A percentile compares a stretch with the other conserved stretches of the same genome.
phyloP scores from a whole-genome alignment of 2,113 vertebrate species.

The Alaudala cheleensis region DNA sequence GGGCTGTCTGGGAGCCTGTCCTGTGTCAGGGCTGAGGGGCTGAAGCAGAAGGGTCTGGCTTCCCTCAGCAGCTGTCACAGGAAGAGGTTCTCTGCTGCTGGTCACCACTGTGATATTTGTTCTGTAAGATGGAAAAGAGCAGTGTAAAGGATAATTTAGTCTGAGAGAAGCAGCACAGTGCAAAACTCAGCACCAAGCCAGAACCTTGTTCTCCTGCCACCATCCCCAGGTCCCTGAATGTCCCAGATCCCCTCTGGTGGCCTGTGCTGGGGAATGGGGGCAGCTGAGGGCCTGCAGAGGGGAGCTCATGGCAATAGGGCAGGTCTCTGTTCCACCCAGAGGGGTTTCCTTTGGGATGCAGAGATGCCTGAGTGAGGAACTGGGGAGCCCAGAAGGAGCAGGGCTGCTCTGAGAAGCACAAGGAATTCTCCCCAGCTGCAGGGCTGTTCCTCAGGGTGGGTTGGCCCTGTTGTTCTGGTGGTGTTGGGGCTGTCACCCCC shows the following conservation, averaged over 20 bases:
- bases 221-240: neutral
- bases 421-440: neutral
- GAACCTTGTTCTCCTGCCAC: fast-evolving
- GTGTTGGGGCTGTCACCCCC: neutral
- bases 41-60: neutral
- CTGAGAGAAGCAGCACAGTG: neutral
- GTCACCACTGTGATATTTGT: neutral
- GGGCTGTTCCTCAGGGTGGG: neutral
- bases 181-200: neutral
- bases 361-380: neutral
- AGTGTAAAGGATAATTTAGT: neutral
- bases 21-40: neutral
- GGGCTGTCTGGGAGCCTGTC: neutral
- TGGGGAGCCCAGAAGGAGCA: neutral
- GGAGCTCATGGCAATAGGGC: neutral
- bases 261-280: fast-evolving
- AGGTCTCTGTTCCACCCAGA: neutral
- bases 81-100: neutral
- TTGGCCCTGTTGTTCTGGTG: neutral
- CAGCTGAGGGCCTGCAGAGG: neutral
- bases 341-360: neutral
- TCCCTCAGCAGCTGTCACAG: neutral
- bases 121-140: neutral
- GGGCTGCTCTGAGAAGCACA: neutral
- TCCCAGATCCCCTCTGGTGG: neutral